Conservation (phyloP, 1,140 invertebrate genomes). For the Gryllus bimaculatus region DNA sequence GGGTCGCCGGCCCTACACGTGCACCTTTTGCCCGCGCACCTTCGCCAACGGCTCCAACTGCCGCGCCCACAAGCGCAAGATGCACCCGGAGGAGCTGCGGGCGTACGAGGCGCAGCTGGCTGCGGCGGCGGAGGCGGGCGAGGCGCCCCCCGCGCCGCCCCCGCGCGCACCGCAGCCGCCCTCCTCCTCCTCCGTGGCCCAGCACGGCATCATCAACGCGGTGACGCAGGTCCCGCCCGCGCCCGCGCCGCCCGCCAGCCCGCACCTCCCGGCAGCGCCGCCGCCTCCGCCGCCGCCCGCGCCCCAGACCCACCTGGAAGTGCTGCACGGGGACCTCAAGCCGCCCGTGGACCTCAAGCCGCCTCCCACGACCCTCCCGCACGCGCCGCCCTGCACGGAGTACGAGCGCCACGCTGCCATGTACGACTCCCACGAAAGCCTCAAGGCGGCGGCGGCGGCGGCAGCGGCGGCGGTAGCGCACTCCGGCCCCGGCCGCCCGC, state of each 20-base stretch:
- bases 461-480: too few relatives aligned
- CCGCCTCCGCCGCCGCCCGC: too few relatives aligned
- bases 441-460: background rate
- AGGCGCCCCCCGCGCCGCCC: background rate
- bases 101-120: slow-evolving; percentile 23
- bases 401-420: background rate
- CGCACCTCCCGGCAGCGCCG: background rate
- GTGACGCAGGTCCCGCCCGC: background rate
- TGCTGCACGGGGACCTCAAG: background rate
- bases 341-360: background rate
- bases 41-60: slow-evolving; percentile 42
- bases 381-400: background rate
- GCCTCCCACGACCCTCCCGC: background rate
- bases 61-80: slow-evolving; percentile 38
- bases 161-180: background rate
- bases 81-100: slow-evolving; percentile 37
- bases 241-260: background rate
- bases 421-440: background rate
- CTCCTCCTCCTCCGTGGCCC: background rate
- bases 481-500: too few relatives aligned
- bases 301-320: background rate
- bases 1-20: slow-evolving; percentile 37
- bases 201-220: background rate
- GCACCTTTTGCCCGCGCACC: slow-evolving; percentile 38
- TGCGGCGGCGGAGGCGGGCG: slow-evolving; percentile 8